phyloP scores from a whole-genome alignment of 2,888 invertebrate genomes.

The Sclerodermus sp. region DNA sequence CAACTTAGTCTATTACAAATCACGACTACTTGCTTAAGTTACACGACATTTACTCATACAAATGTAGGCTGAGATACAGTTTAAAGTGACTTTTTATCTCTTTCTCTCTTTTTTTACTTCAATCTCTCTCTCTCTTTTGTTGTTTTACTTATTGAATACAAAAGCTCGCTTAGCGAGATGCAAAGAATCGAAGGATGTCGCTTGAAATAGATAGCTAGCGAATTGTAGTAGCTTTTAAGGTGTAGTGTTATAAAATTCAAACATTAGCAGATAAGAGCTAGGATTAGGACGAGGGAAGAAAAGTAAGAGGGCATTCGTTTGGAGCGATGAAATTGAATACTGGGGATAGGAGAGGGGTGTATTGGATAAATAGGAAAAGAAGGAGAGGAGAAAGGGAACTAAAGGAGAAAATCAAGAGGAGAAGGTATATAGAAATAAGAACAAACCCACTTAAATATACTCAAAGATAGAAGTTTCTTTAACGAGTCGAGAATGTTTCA shows the following conservation, averaged over 20 bases:
- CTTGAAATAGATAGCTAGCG: too few relatives aligned
- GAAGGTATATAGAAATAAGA: too few relatives aligned
- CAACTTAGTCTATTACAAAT: neutral
- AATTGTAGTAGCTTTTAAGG: too few relatives aligned
- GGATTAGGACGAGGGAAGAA: neutral
- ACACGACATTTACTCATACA: too few relatives aligned
- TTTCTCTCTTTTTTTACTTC: constrained; percentile 1
- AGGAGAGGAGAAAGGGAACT: too few relatives aligned
- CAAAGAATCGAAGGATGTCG: too few relatives aligned
- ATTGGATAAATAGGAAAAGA: neutral
- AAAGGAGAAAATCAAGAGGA: neutral
- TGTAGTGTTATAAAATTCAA: too few relatives aligned
- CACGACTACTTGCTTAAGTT: too few relatives aligned
- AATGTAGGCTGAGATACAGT: constrained; percentile 23
- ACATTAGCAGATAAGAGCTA: too few relatives aligned
- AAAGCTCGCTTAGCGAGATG: constrained; percentile 3
- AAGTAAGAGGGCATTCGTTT: neutral
- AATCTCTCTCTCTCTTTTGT: neutral
- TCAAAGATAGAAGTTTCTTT: neutral
- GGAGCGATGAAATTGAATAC: neutral
- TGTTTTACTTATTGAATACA: constrained; percentile 9
- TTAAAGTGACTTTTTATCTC: constrained; percentile 19
- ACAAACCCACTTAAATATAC: neutral
- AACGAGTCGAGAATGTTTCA: neutral
- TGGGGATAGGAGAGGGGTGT: too few relatives aligned